Evolutionary conservation across 2,888 invertebrate species (phyloP).

Genomic region (Corythucha ciliata): DNA sequence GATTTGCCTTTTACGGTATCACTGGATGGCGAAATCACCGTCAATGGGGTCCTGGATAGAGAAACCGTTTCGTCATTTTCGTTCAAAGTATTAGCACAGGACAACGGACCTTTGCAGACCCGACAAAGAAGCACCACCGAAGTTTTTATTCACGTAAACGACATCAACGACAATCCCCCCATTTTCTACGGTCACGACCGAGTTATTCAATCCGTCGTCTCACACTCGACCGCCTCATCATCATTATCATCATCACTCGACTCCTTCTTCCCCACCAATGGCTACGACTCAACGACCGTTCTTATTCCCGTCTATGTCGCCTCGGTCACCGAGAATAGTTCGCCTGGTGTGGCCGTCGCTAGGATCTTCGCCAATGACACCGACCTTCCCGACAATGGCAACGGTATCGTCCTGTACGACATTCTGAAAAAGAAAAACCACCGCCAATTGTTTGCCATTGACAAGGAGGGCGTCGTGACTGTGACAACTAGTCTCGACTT

Average conservation of each 20-base stretch:
- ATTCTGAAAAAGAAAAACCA: slow-evolving; percentile 56
- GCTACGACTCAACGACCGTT: slow-evolving; percentile 46
- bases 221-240: not conserved
- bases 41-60: slow-evolving; percentile 67
- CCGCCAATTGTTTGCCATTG: slow-evolving; percentile 58
- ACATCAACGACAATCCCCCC: slow-evolving; percentile 76
- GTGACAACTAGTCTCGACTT: slow-evolving; percentile 64
- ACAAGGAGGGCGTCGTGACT: slow-evolving; percentile 61
- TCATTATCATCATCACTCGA: slow-evolving; percentile 22
- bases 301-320: slow-evolving; percentile 66
- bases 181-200: slow-evolving; percentile 64
- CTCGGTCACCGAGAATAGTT: slow-evolving; percentile 62
- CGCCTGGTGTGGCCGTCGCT: slow-evolving; percentile 62
- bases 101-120: slow-evolving; percentile 54
- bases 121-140: slow-evolving; percentile 62
- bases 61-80: slow-evolving; percentile 61
- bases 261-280: slow-evolving; percentile 30
- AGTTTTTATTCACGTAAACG: slow-evolving; percentile 70
- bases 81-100: slow-evolving; percentile 62
- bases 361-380: slow-evolving; percentile 74
- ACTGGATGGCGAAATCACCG: slow-evolving; percentile 56
- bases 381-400: slow-evolving; percentile 71
- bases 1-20: slow-evolving; percentile 61
- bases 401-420: slow-evolving; percentile 70
- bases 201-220: slow-evolving; percentile 23